Base-by-base conservation (phyloP, 2,888 invertebrate species). In the Coremacera marginata region DNA sequence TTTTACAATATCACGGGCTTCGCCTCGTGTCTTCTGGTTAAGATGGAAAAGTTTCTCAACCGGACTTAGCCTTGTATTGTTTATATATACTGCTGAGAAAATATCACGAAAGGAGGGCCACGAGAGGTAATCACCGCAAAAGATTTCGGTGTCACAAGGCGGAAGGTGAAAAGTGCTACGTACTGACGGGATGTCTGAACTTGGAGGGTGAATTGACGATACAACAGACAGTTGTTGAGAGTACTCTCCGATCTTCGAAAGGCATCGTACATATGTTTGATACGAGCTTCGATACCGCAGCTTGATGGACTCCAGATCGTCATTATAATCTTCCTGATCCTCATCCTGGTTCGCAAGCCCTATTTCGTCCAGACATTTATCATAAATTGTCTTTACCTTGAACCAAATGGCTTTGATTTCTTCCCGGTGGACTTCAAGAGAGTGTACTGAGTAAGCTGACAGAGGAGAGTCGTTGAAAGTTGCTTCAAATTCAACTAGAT, bases 21-120 rank as follows among this genome's bases (percentile, higher is more conserved):
- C 31, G 31, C 31, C 31, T 31, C 31, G 31, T 3, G 76, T 79
- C 52, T 77, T 76, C 7, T 70, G 44, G 7, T 31, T 51, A 1
- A 79, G n/a, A 57, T 77, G 76, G 44, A 60, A 77, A 8, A 77
- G 25, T 62, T 73, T 73, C n/a, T 77, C 76, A 11, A 79, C 77
- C 5, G 65, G 51, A 70, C 77, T 76, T 25, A 79, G 16, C 0
- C 76, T 5, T 0, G 63, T 14, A 44, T 74, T 79, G 14, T 71
- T 72, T 9, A 77, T 14, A 16, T 77, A 76, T 0, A 78, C 68
- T 19, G 77, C 72, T 2, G 77, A 62, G 57, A 79, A 79, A 62
- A 75, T 62, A 22, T 77, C 79, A 3, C 79, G 74, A 27, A 79
- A 77, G 0, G 62, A 49, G 2, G 75, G 79, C 77, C 79, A 79